Evolutionary conservation across 1,140 invertebrate genomes (phyloP).

Genomic region (Amphibalanus amphitrite): DNA sequence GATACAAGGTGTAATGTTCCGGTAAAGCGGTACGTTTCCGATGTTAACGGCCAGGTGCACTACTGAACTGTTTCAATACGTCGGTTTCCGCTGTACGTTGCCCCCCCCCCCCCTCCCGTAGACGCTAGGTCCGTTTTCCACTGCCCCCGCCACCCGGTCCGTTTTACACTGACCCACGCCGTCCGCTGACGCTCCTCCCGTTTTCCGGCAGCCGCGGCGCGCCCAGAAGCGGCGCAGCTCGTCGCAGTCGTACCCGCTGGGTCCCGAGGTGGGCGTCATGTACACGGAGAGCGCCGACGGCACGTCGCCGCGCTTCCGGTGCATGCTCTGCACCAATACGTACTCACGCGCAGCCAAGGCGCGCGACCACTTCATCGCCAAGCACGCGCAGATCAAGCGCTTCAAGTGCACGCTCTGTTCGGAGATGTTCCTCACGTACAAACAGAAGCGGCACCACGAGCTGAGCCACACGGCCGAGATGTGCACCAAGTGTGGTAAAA

Average conservation of each 20-base stretch:
- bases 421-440: constrained; percentile 4
- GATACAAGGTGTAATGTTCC: too few species aligned
- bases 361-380: constrained; percentile 3
- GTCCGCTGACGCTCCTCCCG: too few species aligned
- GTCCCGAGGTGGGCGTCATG: neutral
- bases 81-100: too few species aligned
- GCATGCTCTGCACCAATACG: neutral
- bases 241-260: neutral
- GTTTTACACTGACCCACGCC: too few species aligned
- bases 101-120: too few species aligned
- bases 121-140: too few species aligned
- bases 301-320: neutral
- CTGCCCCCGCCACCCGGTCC: too few species aligned
- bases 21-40: too few species aligned
- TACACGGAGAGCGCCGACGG: neutral
- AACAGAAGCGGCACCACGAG: constrained; percentile 4
- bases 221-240: neutral
- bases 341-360: neutral
- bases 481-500: neutral
- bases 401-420: neutral
- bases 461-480: constrained; percentile 2
- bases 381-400: neutral
- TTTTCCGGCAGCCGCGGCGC: neutral
- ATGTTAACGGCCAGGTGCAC: too few species aligned
- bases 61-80: too few species aligned